These are phyloP conservation scores for Muschampia plurimacula DNA, from an alignment of 2,888 invertebrate species.

Conservation along the genomic window DNA sequence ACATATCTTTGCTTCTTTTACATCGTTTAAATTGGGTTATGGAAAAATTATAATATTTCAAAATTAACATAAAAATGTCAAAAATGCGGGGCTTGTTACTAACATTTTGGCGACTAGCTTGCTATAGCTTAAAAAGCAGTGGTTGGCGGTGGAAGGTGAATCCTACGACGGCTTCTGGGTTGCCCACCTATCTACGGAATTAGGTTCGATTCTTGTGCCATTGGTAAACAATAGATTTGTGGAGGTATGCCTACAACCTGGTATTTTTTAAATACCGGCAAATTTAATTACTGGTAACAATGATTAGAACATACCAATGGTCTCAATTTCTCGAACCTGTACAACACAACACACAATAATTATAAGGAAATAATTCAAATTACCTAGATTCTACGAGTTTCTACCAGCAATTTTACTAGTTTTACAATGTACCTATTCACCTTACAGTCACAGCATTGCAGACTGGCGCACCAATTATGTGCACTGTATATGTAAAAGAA, in stretches of 20 bases:
- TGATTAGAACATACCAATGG: conserved; percentile 11
- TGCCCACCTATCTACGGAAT: conserved; percentile 65
- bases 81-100: conserved; percentile 44
- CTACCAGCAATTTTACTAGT: conserved; percentile 10
- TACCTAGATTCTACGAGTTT: background rate
- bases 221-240: conserved; percentile 13
- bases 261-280: background rate
- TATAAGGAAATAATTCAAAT: conserved; percentile 2
- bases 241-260: too few relatives aligned
- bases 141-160: conserved; percentile 68
- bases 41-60: conserved; percentile 41
- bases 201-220: conserved; percentile 44
- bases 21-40: background rate
- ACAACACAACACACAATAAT: conserved; percentile 40
- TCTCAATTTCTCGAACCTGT: conserved; percentile 33
- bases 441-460: conserved; percentile 16
- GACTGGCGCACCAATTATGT: conserved; percentile 24
- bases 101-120: conserved; percentile 26
- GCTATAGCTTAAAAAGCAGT: conserved; percentile 52
- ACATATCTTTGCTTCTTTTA: background rate
- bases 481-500: conserved; percentile 15
- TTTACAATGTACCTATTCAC: conserved; percentile 24
- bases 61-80: conserved; percentile 34
- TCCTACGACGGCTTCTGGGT: conserved; percentile 69
- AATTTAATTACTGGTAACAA: background rate